Evolutionary conservation across 2,113 vertebrate genomes (phyloP).

Genomic region (Atractosteus spatula): DNA sequence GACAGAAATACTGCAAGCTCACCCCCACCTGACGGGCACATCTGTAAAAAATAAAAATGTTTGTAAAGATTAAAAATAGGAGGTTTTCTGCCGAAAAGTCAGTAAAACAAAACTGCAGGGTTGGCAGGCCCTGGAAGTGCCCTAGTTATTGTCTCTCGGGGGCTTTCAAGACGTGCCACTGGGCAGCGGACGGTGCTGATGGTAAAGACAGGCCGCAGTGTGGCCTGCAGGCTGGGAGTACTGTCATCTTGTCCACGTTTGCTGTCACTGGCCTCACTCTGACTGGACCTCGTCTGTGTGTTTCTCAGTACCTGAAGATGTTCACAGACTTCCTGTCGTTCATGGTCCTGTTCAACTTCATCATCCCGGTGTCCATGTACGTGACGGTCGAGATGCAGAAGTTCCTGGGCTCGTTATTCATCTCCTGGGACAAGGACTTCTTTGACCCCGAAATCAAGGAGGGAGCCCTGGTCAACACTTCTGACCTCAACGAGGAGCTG

Average conservation of each 20-base stretch:
- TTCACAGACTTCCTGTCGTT: conserved; percentile 98
- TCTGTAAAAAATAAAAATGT: too few species aligned
- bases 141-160: neutral
- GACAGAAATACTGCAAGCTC: too few species aligned
- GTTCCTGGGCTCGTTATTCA: conserved; percentile 97
- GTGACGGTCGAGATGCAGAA: conserved; percentile 99
- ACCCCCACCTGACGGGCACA: too few species aligned
- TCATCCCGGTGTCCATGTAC: conserved; percentile 98
- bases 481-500: conserved; percentile 95
- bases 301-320: conserved; percentile 84
- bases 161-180: neutral
- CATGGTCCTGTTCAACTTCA: conserved; percentile 99
- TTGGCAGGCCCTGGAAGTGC: neutral
- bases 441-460: conserved; percentile 88
- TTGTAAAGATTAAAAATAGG: too few species aligned
- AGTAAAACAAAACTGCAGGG: too few species aligned
- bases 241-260: too few species aligned
- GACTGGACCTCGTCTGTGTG: conserved; percentile 3
- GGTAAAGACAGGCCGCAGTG: too few species aligned
- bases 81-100: too few species aligned
- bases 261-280: too few species aligned
- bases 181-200: too few species aligned
- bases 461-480: conserved; percentile 94
- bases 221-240: too few species aligned
- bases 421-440: conserved; percentile 95